Conservation (phyloP, 2,888 invertebrate species). For the Caenorhabditis sp. region DNA sequence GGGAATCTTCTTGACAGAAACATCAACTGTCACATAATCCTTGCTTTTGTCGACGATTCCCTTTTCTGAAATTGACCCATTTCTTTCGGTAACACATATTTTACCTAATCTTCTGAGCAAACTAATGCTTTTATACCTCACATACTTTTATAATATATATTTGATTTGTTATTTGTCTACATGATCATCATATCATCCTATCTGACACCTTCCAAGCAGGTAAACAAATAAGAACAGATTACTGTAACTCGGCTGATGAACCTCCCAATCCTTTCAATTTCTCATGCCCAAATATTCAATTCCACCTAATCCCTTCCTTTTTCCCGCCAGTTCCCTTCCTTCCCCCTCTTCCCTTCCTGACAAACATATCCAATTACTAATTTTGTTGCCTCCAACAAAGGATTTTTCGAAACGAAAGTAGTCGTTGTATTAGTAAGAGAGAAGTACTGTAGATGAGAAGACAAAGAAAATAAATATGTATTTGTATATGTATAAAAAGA, state of each 20-base stretch:
- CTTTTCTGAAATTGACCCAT: constrained; percentile 22
- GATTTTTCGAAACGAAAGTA: no score
- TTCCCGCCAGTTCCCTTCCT: not conserved
- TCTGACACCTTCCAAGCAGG: not conserved
- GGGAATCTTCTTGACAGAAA: constrained; percentile 17
- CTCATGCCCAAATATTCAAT: constrained; percentile 8
- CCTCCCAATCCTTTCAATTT: constrained; percentile 1
- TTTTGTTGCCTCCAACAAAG: not conserved
- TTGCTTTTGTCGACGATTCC: constrained; percentile 21
- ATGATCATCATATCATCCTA: constrained; percentile 13
- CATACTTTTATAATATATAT: no score
- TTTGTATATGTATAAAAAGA: not conserved
- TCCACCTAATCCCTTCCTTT: not conserved
- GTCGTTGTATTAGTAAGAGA: not conserved
- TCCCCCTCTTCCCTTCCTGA: not conserved
- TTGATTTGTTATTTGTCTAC: constrained; percentile 18
- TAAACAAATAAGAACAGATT: not conserved
- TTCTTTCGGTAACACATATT: no score
- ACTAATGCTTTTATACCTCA: no score
- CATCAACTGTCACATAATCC: constrained; percentile 23
- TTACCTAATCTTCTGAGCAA: not conserved
- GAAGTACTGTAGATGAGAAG: not conserved
- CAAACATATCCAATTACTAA: not conserved
- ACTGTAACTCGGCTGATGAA: not conserved
- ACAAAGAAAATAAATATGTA: not conserved